Evolutionary conservation across 2,888 invertebrate species (phyloP), one percentile per base, ranked within the genome.

Genomic region (Drosophila koepferae): DNA sequence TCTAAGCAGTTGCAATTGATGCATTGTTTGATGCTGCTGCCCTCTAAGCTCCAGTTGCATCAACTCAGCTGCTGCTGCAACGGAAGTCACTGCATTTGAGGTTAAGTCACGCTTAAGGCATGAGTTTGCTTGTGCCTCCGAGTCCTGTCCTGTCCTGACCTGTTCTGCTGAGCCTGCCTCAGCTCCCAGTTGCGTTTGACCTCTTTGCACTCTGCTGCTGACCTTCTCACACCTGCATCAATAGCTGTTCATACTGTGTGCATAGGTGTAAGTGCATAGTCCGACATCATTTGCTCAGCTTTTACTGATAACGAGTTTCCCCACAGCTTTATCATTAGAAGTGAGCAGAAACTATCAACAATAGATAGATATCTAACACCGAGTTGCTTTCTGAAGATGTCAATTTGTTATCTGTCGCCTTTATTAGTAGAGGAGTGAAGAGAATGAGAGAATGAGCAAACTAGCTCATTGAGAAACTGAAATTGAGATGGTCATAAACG

Each of bases 61-160:
- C 67, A 60, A 54, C 61, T 51, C 64, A 40, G 67, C 66, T 28
- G 44, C 58, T 36, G 63, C 49, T 55, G 67, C 71, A 67, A 62
- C 72, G 83, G 82, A 88, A 80, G 80, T 77, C 71, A 78, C 40
- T 72, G 71, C 54, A 61, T 75, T 77, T 74, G 56, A 40, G 77
- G 64, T 65, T 80, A 69, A 79, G 73, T 87, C 77, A 82, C 76
- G 82, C 85, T 78, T 66, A 54, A 54, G 63, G 72, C 58, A 23
- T 40, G n/a, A 54, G 53, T 54, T 38, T 54, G 63, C n/a, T 23
- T 20, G 31, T 28, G 23, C 18, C 34, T 1, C 12, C 14, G 2
- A n/a, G n/a, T n/a, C 6, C 12, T 48, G n/a, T 23, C 23, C 23
- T 23, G n/a, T n/a, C 6, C 12, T 48, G 23, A 14, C 3, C 49